Evolutionary conservation across 1,140 invertebrate genomes (phyloP).

Genomic region (Calliphora vicina): DNA sequence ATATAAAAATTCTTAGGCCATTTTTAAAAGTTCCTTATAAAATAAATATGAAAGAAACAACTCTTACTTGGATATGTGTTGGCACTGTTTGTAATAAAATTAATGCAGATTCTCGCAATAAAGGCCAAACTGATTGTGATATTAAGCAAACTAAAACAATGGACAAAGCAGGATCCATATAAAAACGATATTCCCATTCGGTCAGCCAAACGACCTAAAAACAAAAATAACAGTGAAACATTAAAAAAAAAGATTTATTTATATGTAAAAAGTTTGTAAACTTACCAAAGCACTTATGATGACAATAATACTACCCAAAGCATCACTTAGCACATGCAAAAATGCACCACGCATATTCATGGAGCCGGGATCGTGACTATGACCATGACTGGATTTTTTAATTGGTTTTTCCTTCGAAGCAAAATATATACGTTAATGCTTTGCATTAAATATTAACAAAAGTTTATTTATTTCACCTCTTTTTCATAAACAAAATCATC

Average conservation of each 20-base stretch:
- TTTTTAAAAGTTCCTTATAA: not conserved
- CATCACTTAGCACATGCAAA: constrained; percentile 96
- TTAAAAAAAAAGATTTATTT: not conserved
- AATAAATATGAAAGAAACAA: not conserved
- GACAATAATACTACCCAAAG: constrained; percentile 95
- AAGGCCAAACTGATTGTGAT: constrained; percentile 84
- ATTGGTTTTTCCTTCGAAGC: constrained; percentile 51
- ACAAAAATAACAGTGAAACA: not conserved
- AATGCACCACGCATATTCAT: constrained; percentile 99
- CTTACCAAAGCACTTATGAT: constrained; percentile 85
- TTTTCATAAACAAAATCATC: constrained; percentile 60
- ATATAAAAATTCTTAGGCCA: too few species aligned
- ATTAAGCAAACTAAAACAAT: constrained; percentile 83
- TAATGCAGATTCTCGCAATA: constrained; percentile 85
- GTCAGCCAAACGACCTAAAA: constrained; percentile 81
- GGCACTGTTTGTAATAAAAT: constrained; percentile 92
- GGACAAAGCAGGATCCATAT: constrained; percentile 94
- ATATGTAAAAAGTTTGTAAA: not conserved
- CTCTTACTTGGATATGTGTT: constrained; percentile 82
- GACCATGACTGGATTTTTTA: constrained; percentile 65
- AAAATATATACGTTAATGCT: not conserved
- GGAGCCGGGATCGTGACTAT: constrained; percentile 75
- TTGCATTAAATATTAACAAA: not conserved
- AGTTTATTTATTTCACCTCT: constrained; percentile 35
- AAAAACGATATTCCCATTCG: constrained; percentile 81